Base-by-base conservation (phyloP, 1,140 invertebrate species). In the Stegodyphus mimosarum region DNA sequence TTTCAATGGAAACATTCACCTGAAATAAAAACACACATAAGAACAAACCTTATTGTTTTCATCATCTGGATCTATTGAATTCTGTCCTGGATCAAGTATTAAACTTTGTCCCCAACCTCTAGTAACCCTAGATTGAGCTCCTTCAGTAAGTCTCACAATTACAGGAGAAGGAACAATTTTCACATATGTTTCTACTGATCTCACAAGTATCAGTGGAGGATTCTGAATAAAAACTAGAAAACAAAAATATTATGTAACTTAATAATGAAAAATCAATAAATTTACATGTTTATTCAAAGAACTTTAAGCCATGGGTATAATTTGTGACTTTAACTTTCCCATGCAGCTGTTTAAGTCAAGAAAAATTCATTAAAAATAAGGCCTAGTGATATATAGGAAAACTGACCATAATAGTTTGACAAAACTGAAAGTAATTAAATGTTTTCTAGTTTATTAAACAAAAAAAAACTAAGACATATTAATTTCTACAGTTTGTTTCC, bases 1-100 rank as follows among this genome's bases (percentile, higher is more conserved):
- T 33, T 33, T 33, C 33, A 33, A 33, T 33, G 33, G 33, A 33
- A 33, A 33, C 33, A 33, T 33, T 33, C 3, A 33, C 3, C 33
- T 1, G 33, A 33, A 33, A 33, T 33, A 33, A 33, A 33, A 33
- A 33, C 33, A 33, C 33, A 33, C 33, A 33, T 33, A 33, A 33
- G 33, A 33, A 55, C 76, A n/a, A 17, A 87, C 87, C 84, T 89
- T 89, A 74, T 89, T 88, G 15, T 72, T 78, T 18, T 81, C 77
- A 78, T 89, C 88, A 74, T 89, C 88, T 10, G 88, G 88, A 86
- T 89, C 88, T 6, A 89, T 87, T 9, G 88, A 89, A 66, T 87
- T 84, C 13, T 86, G 71, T 13, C 86, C 86, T 15, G 88, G 88
- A 86, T 88, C 87, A 7, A 89, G 78, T 13, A 74, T 72, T 10